A percentile compares a stretch with the other conserved stretches of the same genome.
Evolutionary conservation across 2,888 invertebrate genomes (phyloP).

Genomic region (Amblyjoppa fuscipennis): DNA sequence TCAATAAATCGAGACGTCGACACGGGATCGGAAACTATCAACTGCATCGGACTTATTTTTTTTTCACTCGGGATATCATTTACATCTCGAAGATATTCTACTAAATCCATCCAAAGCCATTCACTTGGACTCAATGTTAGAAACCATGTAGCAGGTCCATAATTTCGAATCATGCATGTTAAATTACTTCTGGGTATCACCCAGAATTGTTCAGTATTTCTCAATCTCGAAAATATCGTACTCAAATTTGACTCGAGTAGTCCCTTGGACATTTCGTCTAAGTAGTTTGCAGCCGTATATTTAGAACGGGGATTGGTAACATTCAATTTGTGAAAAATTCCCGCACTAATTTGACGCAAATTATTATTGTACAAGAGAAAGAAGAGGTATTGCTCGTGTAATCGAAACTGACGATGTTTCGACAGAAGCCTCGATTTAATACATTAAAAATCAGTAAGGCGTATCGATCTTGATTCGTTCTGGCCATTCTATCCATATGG

Average conservation of each 20-base stretch:
- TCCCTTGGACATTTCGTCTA: slow-evolving; percentile 58
- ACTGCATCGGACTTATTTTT: too few relatives aligned
- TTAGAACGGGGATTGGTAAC: slow-evolving; percentile 55
- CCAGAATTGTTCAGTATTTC: slow-evolving; percentile 70
- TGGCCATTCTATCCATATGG: too few relatives aligned
- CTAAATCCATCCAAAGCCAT: slow-evolving; percentile 70
- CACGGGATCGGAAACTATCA: too few relatives aligned
- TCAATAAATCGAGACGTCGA: too few relatives aligned
- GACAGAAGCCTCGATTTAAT: too few relatives aligned
- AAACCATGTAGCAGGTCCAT: slow-evolving; percentile 67
- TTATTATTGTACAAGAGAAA: slow-evolving; percentile 72
- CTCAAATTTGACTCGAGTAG: slow-evolving; percentile 64
- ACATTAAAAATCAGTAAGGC: too few relatives aligned
- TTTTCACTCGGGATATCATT: too few relatives aligned
- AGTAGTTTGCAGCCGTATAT: slow-evolving; percentile 27
- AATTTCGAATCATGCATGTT: slow-evolving; percentile 68
- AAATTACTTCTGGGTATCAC: slow-evolving; percentile 63
- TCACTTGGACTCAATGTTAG: slow-evolving; percentile 27
- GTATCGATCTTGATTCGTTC: too few relatives aligned
- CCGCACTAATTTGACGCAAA: slow-evolving; percentile 70
- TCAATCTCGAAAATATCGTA: slow-evolving; percentile 67
- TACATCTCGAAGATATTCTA: too few relatives aligned
- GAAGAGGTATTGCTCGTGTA: background rate
- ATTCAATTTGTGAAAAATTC: slow-evolving; percentile 70
- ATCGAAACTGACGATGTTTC: too few relatives aligned